Evolutionary conservation across 1,140 invertebrate species (phyloP), one percentile per base, ranked within the genome.

Genomic region (Polypedilum vanderplanki): DNA sequence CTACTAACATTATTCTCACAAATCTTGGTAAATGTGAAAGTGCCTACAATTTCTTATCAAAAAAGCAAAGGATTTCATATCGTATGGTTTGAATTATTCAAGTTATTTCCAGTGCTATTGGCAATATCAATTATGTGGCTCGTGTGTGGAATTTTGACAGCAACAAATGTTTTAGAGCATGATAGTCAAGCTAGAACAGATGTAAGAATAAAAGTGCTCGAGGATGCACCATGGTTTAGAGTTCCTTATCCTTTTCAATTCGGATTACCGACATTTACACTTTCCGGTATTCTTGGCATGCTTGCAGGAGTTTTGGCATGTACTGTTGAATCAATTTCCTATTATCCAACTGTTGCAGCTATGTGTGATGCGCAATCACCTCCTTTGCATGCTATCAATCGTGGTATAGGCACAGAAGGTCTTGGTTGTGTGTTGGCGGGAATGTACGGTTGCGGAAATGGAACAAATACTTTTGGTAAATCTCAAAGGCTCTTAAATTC

Each of bases 181-280:
- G 88, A 87, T 1, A 90, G 94, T 83, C 87, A 88, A 7, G 92
- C 91, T 0, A 84, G 94, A 74, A 93, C 93, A 0, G 94, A 96
- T 79, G 87, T 88, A 7, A 92, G 92, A 78, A 77, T 91, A 0
- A 86, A 88, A 75, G 92, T 93, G 74, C 82, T 95, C 15, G 83
- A 84, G 18, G 87, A 90, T 78, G 89, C 93, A 0, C 87, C 89
- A 0, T 95, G 93, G 93, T 93, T 96, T 80, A 86, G 92, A 40
- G 80, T 96, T 40, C 93, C 93, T 10, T 95, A 95, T 85, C 94
- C 93, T 77, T 90, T 91, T 75, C 93, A 96, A 81, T 97, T 94
- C 92, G 94, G 94, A 2, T 74, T 85, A 10, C 94, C 94, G 0
- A 94, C 91, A 0, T 88, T 93, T 15, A 83, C 81, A 9, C 73